These are phyloP conservation scores for Hiodon alosoides DNA, from an alignment of 2,113 vertebrate species.

Conservation along the genomic window DNA sequence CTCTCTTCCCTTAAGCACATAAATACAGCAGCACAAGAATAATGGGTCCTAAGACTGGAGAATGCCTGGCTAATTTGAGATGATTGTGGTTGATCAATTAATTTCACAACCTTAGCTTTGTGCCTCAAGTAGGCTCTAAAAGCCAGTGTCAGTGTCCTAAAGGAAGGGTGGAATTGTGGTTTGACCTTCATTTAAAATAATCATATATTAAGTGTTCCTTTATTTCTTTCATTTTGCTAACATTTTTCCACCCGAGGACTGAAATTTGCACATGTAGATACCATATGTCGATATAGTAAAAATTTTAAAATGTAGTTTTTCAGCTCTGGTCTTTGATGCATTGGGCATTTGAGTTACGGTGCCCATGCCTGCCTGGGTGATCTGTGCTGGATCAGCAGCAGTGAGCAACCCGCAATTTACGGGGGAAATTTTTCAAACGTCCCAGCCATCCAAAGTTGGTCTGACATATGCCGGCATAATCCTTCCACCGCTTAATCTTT, in stretches of 20 bases:
- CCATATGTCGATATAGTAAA: too few relatives aligned
- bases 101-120: slow-evolving; percentile 5
- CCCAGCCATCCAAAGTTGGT: slow-evolving; percentile 1
- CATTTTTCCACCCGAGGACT: too few relatives aligned
- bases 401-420: not conserved
- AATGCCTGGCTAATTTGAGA: slow-evolving; percentile 1
- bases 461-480: slow-evolving; percentile 33
- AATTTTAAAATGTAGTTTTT: not conserved
- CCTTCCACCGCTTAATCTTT: slow-evolving; percentile 46
- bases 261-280: too few relatives aligned
- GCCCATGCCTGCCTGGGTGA: not conserved
- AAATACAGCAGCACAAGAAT: not conserved
- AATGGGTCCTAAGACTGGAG: not conserved
- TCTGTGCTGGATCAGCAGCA: not conserved
- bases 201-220: not conserved
- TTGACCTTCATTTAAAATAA: not conserved
- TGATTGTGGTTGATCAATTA: slow-evolving; percentile 15
- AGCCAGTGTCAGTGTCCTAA: slow-evolving; percentile 1
- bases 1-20: not conserved
- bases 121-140: slow-evolving; percentile 1
- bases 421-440: not conserved
- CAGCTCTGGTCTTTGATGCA: not conserved
- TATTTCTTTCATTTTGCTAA: not conserved
- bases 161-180: slow-evolving; percentile 19
- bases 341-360: too few relatives aligned